Evolutionary conservation across 2,113 vertebrate species (phyloP), one percentile per base, ranked within the genome.

Genomic region (Tinamus guttatus): DNA sequence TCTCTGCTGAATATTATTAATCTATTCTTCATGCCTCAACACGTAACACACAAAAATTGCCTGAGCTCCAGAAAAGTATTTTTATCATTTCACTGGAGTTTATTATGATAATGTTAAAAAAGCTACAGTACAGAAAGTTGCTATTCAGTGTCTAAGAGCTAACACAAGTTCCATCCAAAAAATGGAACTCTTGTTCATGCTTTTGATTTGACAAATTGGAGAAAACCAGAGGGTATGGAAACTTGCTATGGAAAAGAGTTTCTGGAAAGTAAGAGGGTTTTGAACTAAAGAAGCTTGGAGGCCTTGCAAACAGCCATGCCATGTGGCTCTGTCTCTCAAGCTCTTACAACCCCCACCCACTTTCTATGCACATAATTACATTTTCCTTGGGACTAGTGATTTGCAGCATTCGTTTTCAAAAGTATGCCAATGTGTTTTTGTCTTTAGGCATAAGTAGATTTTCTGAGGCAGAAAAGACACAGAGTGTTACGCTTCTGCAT

Each of bases 311-410:
- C 32, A 87, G 51, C 73, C 56, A 47, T 71, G 56, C 71, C 87
- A 80, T 88, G 91, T 93, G 95, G 71, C 28, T 94, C 85, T 77
- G 81, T 90, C 91, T 97, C 91, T 95, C 93, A 90, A 85, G 79
- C 64, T 82, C 60, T 64, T 87, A 77, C 60, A 87, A 51, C 51
- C 52, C 64, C 32, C 83, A 58, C 15, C 0, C 34, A 54, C 3
- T 91, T 82, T 85, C 17, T 38, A 75, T 85, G 71, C 80, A 84
- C 52, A 84, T 90, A 93, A 93, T 34, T 92, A 56, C 68, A 47
- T 95, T 93, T 96, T 95, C 91, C 54, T 71, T 93, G 85, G 70
- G 56, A 84, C 73, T 70, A 38, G 43, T 51, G 82, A 82, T 81
- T 85, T 91, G 82, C 54, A 2, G 75, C 43, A 28, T 84, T 90